These are phyloP conservation scores for Musca domestica DNA, from an alignment of 1,140 invertebrate genomes.

Conservation along the genomic window DNA sequence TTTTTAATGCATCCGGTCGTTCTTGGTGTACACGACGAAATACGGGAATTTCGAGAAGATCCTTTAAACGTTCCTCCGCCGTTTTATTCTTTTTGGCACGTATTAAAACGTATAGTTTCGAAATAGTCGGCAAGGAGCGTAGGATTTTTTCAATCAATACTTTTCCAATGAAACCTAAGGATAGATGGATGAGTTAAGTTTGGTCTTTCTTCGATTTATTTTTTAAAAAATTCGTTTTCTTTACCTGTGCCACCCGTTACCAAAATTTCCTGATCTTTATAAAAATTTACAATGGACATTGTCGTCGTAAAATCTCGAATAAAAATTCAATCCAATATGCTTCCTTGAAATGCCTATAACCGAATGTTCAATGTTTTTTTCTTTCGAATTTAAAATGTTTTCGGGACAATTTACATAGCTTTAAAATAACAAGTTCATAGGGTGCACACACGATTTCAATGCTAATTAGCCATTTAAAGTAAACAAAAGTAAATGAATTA, in stretches of 20 bases:
- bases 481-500: too few relatives aligned
- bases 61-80: slow-evolving; percentile 63
- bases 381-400: too few relatives aligned
- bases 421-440: too few relatives aligned
- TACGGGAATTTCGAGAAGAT: slow-evolving; percentile 59
- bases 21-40: slow-evolving; percentile 55
- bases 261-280: slow-evolving; percentile 63
- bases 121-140: slow-evolving; percentile 66
- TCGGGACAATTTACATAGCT: too few relatives aligned
- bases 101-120: slow-evolving; percentile 75
- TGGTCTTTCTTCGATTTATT: slow-evolving; percentile 38
- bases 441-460: too few relatives aligned
- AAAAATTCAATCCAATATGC: too few relatives aligned
- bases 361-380: too few relatives aligned
- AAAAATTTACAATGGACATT: slow-evolving; percentile 57
- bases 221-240: slow-evolving; percentile 36
- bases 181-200: not conserved
- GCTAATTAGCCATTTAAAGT: too few relatives aligned
- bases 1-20: slow-evolving; percentile 59
- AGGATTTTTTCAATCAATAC: slow-evolving; percentile 83
- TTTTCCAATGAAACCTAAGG: slow-evolving; percentile 79
- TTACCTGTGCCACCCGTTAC: slow-evolving; percentile 66
- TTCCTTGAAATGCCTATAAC: too few relatives aligned
- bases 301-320: too few relatives aligned
- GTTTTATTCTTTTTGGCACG: slow-evolving; percentile 73